Evolutionary conservation across 1,140 invertebrate species (phyloP).

Genomic region (Tachypleus tridentatus): DNA sequence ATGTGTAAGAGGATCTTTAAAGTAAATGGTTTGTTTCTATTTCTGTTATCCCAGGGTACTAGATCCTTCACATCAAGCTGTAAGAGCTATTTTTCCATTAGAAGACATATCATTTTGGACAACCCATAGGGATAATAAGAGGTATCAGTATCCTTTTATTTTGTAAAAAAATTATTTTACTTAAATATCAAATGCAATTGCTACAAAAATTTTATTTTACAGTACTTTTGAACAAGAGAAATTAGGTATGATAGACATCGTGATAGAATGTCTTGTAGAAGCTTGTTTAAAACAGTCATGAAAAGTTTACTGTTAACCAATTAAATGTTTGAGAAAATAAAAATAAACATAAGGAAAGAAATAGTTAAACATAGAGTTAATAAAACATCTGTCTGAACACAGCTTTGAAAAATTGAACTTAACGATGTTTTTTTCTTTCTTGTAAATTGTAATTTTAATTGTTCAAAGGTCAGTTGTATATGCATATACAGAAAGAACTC

Average conservation of each 20-base stretch:
- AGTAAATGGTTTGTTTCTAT: no score
- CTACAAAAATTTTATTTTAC: neutral
- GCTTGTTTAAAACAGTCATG: no score
- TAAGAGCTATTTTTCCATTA: slow-evolving; percentile 33
- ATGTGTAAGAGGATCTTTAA: no score
- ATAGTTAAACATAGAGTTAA: no score
- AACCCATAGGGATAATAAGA: slow-evolving; percentile 38
- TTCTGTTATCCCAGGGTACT: slow-evolving; percentile 27
- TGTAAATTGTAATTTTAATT: no score
- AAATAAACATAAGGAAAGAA: no score
- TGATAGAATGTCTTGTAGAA: neutral
- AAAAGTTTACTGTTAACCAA: no score
- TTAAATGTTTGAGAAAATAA: no score
- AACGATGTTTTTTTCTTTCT: no score
- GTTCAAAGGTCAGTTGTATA: no score
- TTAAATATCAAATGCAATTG: neutral
- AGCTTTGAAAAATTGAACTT: no score
- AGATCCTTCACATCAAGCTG: slow-evolving; percentile 33
- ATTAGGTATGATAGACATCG: neutral
- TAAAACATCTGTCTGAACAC: no score
- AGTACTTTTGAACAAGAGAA: neutral
- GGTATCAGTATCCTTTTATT: slow-evolving; percentile 25
- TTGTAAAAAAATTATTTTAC: neutral
- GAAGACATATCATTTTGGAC: slow-evolving; percentile 39
- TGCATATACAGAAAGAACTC: neutral